Evolutionary conservation across 1,140 invertebrate genomes (phyloP), one percentile per base, ranked within the genome.

Genomic region (Zaprionus africanus): DNA sequence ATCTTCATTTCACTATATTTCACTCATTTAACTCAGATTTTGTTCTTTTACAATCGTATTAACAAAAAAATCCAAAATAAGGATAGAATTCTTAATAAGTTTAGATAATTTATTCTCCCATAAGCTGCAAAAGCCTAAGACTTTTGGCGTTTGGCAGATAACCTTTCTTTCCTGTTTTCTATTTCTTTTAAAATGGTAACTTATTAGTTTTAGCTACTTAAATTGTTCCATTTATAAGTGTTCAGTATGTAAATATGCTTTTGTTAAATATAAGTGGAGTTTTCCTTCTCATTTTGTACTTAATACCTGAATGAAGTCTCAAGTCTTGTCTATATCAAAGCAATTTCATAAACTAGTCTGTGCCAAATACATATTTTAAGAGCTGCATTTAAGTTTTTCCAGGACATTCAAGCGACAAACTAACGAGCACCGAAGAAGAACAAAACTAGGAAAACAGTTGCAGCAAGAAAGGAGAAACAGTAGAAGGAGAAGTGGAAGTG

Each of bases 401-500:
- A 31, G 63, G 12, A 34, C 31, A 11, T 34, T 11, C 31, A 34
- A 11, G 31, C 31, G 31, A 66, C 28, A 38, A 36, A 31, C 54
- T 66, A 71, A 65, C 43, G 63, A 60, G 70, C 9, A 59, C 22
- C 38, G 17, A n/a, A 56, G 31, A 9, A 56, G 28, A 22, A 28
- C 12, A 62, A 57, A 51, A 51, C 49, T 69, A 41, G 53, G 59
- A 17, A 75, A 70, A 75, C 72, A 75, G 31, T 58, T 34, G 31
- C n/a, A n/a, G 41, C n/a, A 56, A 36, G 22, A 26, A 26, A 17
- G 36, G 51, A 19, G 15, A 36, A 53, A 15, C 13, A n/a, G 36
- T 6, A n/a, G 12, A 17, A 46, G 41, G 46, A 51, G 28, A 31
- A 28, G 6, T 5, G 6, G 26, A 28, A 59, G 64, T 38, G 68